Conservation (phyloP, 2,113 vertebrate species). For the Columba livia region DNA sequence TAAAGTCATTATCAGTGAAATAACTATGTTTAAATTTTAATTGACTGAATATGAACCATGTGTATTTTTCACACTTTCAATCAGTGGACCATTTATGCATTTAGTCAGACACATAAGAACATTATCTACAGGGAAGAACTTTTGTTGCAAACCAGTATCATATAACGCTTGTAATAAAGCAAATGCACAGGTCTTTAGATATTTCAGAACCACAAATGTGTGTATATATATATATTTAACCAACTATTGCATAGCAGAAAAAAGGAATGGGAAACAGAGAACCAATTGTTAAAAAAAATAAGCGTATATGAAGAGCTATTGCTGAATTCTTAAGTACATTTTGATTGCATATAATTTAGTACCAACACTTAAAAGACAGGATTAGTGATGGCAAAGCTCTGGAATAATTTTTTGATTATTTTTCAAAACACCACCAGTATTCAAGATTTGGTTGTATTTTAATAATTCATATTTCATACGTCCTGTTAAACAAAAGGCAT, state of each 20-base stretch:
- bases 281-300: not conserved
- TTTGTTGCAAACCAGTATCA: not conserved
- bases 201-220: not conserved
- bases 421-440: not conserved
- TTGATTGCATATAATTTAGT: not conserved
- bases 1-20: not conserved
- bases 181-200: not conserved
- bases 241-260: not conserved
- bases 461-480: not conserved
- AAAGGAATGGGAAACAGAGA: not conserved
- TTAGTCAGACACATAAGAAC: not conserved
- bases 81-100: not conserved
- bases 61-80: not conserved
- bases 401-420: not conserved
- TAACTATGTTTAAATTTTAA: not conserved
- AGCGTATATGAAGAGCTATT: not conserved
- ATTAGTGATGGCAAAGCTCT: not conserved
- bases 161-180: not conserved
- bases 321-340: not conserved
- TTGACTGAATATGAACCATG: not conserved
- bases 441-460: not conserved
- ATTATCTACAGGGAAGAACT: not conserved
- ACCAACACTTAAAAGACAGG: not conserved
- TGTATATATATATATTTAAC: not conserved
- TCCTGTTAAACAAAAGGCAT: slow-evolving; percentile 7